Evolutionary conservation across 2,113 vertebrate genomes (phyloP).

Genomic region (Tamias sibiricus): DNA sequence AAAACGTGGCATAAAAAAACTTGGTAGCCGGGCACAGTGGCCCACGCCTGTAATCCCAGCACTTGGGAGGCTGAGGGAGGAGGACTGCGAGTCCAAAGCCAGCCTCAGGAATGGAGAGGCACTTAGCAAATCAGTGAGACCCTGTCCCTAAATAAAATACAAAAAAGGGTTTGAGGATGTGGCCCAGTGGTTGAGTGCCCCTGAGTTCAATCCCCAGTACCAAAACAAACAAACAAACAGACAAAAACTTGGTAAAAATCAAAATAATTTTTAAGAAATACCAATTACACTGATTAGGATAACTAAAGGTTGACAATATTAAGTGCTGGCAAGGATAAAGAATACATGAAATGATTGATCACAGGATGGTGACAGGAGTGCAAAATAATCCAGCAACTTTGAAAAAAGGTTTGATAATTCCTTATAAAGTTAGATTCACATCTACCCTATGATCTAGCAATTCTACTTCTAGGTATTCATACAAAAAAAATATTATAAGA

Average conservation of each 20-base stretch:
- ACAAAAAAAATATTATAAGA: not conserved
- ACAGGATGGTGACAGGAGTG: not conserved
- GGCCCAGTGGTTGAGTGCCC: too few relatives aligned
- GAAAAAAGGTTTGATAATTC: not conserved
- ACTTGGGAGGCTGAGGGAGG: too few relatives aligned
- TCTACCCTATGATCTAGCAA: not conserved
- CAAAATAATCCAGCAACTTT: not conserved
- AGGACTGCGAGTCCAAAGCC: too few relatives aligned
- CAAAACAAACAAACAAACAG: too few relatives aligned
- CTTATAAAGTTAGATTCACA: not conserved
- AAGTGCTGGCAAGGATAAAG: not conserved
- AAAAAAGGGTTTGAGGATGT: too few relatives aligned
- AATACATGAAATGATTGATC: not conserved
- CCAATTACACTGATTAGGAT: not conserved
- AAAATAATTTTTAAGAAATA: not conserved
- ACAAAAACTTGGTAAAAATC: too few relatives aligned
- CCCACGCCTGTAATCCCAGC: too few relatives aligned
- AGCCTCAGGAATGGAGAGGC: too few relatives aligned
- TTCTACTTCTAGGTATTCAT: not conserved
- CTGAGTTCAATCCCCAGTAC: too few relatives aligned
- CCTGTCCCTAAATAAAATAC: too few relatives aligned
- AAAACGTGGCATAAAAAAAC: not conserved
- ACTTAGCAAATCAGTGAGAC: too few relatives aligned
- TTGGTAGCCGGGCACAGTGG: too few relatives aligned
- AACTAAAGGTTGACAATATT: not conserved